Conservation (phyloP, 2,113 vertebrate species). For the Pelusios castaneus region DNA sequence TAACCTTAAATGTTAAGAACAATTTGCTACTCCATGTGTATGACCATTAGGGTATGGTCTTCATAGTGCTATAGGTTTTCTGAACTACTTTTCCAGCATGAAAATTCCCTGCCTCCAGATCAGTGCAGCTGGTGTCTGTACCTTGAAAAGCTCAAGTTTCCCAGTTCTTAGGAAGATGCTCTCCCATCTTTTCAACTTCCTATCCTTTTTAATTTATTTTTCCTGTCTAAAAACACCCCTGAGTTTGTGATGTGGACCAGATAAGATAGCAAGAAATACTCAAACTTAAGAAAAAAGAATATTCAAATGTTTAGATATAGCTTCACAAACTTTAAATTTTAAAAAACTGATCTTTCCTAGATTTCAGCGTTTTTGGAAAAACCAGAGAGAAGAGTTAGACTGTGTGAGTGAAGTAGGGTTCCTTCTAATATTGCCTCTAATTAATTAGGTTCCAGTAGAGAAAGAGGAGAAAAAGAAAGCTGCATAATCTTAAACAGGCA, state of each 20-base stretch:
- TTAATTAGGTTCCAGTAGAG: background rate
- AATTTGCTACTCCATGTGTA: background rate
- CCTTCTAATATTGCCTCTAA: background rate
- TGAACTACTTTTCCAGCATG: conserved; percentile 3
- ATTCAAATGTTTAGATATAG: background rate
- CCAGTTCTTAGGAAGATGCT: background rate
- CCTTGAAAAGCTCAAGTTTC: background rate
- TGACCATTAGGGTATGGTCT: background rate
- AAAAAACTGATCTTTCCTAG: background rate
- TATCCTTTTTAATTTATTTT: background rate
- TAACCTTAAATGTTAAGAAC: background rate
- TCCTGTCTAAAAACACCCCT: rapidly evolving
- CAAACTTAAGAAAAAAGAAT: background rate
- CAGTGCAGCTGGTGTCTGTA: background rate
- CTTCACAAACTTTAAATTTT: background rate
- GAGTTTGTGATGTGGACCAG: background rate
- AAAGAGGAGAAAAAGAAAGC: background rate
- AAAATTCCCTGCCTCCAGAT: background rate
- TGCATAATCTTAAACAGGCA: background rate
- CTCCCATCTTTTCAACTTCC: conserved; percentile 8
- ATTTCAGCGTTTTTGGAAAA: background rate
- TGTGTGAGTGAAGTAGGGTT: background rate
- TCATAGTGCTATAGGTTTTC: background rate
- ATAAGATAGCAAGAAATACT: background rate
- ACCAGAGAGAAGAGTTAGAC: background rate